Percentiles rank a stretch among this genome's conserved stretches.
Evolutionary conservation across 2,888 invertebrate species (phyloP).

Genomic region (Lochmaea crataegi): DNA sequence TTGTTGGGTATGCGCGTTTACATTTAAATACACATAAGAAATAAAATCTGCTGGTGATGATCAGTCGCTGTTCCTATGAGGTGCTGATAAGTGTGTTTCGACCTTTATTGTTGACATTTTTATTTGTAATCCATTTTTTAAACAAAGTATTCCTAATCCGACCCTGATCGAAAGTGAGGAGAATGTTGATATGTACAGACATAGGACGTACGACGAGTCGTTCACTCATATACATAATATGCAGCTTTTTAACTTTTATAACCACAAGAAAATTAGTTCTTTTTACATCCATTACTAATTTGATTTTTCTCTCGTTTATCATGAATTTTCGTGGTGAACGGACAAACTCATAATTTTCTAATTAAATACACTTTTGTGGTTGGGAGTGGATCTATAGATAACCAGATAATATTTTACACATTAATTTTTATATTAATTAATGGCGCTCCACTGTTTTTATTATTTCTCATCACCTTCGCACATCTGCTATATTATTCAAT

Average conservation of each 20-base stretch:
- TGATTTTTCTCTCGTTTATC: constrained; percentile 53
- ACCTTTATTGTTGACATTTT: no score
- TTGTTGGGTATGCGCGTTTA: no score
- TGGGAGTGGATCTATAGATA: neutral
- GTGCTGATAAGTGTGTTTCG: no score
- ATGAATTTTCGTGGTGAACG: constrained; percentile 29
- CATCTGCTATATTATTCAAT: no score
- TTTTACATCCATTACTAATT: constrained; percentile 52
- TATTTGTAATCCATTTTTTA: neutral
- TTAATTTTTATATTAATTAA: neutral
- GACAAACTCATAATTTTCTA: constrained; percentile 15
- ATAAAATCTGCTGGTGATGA: no score
- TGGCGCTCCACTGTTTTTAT: no score
- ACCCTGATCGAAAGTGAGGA: neutral
- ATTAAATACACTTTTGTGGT: neutral
- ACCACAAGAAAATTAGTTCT: constrained; percentile 52
- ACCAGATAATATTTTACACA: neutral
- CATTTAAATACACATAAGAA: no score
- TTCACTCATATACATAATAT: constrained; percentile 9
- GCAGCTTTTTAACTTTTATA: constrained; percentile 51
- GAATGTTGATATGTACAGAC: constrained; percentile 16
- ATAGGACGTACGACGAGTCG: neutral
- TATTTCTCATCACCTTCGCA: no score
- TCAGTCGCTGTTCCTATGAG: no score
- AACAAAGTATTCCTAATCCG: neutral